phyloP scores from a whole-genome alignment of 2,113 vertebrate genomes.

The Chauna torquata region DNA sequence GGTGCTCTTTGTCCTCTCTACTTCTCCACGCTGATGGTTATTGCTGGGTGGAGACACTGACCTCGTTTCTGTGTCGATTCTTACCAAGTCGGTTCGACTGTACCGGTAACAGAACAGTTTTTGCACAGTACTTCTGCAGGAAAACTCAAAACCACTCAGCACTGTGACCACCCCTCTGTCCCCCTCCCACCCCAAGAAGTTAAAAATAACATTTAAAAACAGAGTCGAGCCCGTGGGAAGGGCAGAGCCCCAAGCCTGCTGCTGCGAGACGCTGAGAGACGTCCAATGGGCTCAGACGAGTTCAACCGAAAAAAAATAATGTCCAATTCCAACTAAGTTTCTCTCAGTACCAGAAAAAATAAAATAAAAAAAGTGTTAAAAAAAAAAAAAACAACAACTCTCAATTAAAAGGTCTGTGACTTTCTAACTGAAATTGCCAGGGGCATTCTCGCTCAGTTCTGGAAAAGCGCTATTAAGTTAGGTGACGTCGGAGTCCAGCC shows the following conservation, averaged over 20 bases:
- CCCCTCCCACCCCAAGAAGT: not conserved
- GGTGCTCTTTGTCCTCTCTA: not conserved
- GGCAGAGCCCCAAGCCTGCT: not conserved
- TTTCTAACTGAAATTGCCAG: not conserved
- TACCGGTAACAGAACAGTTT: not conserved
- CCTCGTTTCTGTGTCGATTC: not conserved
- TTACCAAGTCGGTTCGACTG: not conserved
- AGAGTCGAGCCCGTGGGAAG: not conserved
- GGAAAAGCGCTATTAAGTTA: not conserved
- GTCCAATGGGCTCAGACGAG: fast-evolving
- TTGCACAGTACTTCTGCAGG: not conserved
- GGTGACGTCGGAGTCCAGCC: not conserved
- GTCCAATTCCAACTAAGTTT: not conserved
- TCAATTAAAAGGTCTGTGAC: not conserved
- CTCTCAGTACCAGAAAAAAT: not conserved
- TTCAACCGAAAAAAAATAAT: not conserved
- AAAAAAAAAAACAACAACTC: not conserved
- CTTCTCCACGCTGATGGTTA: not conserved
- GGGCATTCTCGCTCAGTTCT: fast-evolving
- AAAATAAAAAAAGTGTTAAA: conserved; percentile 17
- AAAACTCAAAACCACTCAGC: not conserved
- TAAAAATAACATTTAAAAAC: not conserved
- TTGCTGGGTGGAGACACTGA: not conserved
- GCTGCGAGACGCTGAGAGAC: not conserved
- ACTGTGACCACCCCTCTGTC: not conserved